Evolutionary conservation across 2,113 vertebrate species (phyloP).

Genomic region (Sylvicapra grimmia): DNA sequence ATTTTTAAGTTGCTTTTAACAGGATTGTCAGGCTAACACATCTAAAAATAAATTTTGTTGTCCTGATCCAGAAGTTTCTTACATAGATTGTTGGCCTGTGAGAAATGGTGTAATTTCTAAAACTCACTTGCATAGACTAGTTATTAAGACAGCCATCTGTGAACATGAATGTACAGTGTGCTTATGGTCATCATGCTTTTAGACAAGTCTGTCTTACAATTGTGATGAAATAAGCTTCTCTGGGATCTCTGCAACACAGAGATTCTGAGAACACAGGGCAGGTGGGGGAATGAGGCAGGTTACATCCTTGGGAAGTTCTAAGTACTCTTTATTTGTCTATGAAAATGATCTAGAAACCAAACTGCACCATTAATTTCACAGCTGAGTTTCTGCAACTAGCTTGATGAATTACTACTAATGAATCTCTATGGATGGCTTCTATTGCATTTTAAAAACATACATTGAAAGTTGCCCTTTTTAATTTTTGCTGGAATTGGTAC

Average conservation of each 20-base stretch:
- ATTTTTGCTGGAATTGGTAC: not conserved
- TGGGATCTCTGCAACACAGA: not conserved
- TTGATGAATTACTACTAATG: not conserved
- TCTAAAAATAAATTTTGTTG: not conserved
- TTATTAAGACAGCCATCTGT: not conserved
- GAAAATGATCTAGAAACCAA: not conserved
- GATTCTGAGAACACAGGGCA: accelerated
- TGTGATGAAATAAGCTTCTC: not conserved
- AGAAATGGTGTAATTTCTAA: not conserved
- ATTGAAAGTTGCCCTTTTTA: not conserved
- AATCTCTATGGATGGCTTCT: not conserved
- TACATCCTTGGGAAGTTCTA: not conserved
- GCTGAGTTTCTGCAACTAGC: not conserved
- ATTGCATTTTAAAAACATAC: not conserved
- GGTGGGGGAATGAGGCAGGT: not conserved
- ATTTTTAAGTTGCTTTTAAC: not conserved
- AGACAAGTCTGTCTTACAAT: not conserved
- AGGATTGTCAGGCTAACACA: not conserved
- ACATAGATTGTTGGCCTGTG: not conserved
- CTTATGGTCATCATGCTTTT: not conserved
- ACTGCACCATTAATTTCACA: not conserved
- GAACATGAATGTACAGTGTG: no score
- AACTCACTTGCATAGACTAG: not conserved
- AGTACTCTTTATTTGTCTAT: not conserved
- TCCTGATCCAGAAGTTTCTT: not conserved